Conservation (phyloP, 2,113 vertebrate genomes). For the Donacobius atricapilla region DNA sequence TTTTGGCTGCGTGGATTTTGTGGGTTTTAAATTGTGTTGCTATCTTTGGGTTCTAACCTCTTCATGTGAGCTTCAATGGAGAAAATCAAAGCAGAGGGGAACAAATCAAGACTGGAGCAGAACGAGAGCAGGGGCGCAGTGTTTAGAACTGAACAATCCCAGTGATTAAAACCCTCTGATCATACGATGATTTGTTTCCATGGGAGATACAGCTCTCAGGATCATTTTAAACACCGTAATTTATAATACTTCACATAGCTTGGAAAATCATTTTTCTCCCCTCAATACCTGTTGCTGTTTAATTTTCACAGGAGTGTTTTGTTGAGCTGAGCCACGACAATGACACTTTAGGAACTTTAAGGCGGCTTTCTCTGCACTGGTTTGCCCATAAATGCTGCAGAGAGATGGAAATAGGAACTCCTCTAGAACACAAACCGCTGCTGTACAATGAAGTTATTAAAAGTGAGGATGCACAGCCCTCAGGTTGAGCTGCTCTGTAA, state of each 20-base stretch:
- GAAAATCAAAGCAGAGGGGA: slow-evolving; percentile 2
- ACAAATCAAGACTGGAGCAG: slow-evolving; percentile 11
- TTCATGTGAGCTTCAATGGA: neutral
- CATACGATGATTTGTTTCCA: neutral
- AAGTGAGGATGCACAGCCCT: neutral
- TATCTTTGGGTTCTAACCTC: neutral
- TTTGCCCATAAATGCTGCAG: neutral
- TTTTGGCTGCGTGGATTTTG: neutral
- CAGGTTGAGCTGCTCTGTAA: slow-evolving; percentile 27
- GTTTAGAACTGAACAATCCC: neutral
- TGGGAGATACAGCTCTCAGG: neutral
- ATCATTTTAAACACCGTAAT: neutral
- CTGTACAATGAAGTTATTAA: slow-evolving; percentile 39
- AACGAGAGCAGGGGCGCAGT: neutral
- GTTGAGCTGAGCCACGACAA: neutral
- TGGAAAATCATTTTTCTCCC: neutral
- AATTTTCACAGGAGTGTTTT: neutral
- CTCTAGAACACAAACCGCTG: neutral
- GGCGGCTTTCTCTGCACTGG: neutral
- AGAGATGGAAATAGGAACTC: neutral
- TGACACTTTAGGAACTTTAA: neutral
- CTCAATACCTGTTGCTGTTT: neutral
- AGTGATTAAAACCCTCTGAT: slow-evolving; percentile 28
- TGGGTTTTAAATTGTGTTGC: neutral
- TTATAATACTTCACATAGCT: neutral